These are phyloP conservation scores for Andrena marginata DNA, from an alignment of 2,888 invertebrate genomes.

Conservation along the genomic window DNA sequence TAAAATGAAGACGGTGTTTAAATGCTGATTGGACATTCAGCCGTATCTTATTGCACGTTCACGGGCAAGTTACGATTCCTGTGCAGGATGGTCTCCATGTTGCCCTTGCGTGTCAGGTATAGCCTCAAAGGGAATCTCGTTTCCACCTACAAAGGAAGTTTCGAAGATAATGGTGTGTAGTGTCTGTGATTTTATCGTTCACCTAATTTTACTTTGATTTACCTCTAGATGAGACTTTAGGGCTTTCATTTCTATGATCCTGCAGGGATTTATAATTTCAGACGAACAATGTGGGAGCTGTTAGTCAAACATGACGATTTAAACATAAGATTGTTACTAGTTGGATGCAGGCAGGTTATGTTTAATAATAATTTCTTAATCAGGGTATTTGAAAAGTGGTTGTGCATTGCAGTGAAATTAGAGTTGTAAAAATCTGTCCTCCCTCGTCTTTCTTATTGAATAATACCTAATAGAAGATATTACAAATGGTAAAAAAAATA, in stretches of 20 bases:
- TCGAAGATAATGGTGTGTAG: not conserved
- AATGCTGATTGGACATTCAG: slow-evolving; percentile 27
- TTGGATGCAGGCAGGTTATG: too few species aligned
- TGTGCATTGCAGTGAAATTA: too few species aligned
- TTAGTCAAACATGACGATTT: too few species aligned
- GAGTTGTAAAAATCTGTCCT: too few species aligned
- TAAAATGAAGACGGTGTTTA: slow-evolving; percentile 34
- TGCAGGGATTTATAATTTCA: not conserved
- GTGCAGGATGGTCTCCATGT: not conserved
- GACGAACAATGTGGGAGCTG: too few species aligned
- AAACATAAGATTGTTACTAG: too few species aligned
- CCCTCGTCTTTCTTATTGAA: too few species aligned
- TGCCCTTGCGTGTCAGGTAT: not conserved
- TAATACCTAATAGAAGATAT: too few species aligned
- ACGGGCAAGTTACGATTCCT: not conserved
- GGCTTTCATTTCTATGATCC: not conserved
- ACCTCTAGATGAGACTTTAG: not conserved
- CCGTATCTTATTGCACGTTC: not conserved
- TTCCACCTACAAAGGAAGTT: not conserved
- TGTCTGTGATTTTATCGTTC: too few species aligned
- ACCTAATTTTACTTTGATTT: slow-evolving; percentile 1
- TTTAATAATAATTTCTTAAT: too few species aligned
- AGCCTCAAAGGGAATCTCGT: not conserved
- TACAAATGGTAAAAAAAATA: too few species aligned
- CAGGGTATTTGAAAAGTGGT: too few species aligned